Evolutionary conservation across 2,113 vertebrate genomes (phyloP).

Genomic region (Apistogramma diplotaenia): DNA sequence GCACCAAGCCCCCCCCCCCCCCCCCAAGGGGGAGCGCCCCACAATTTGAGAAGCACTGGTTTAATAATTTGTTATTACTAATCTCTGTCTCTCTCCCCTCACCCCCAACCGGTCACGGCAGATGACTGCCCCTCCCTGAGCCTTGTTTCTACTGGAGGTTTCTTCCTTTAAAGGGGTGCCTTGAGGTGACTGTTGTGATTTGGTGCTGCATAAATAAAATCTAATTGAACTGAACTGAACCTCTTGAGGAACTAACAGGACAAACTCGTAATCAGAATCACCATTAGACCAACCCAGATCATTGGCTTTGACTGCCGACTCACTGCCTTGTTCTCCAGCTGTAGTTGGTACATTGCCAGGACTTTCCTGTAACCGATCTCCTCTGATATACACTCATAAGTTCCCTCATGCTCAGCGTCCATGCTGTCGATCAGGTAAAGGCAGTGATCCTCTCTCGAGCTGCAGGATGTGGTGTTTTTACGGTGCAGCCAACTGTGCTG

Average conservation of each 20-base stretch:
- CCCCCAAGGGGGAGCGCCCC: no score
- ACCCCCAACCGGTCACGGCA: no score
- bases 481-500: not conserved
- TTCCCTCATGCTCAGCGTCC: not conserved
- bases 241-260: not conserved
- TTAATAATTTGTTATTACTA: no score
- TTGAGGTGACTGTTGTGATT: no score
- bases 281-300: not conserved
- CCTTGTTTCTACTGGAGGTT: no score
- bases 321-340: not conserved
- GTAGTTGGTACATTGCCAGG: not conserved
- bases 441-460: not conserved
- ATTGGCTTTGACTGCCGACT: not conserved
- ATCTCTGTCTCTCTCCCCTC: no score
- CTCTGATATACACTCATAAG: not conserved
- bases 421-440: not conserved
- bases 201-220: no score
- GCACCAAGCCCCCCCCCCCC: no score
- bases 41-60: no score
- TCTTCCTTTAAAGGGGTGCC: no score
- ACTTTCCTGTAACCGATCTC: not conserved
- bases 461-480: not conserved
- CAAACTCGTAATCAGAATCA: not conserved
- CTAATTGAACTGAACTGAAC: no score
- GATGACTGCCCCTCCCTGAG: no score